These are phyloP conservation scores for Dinoponera quadriceps DNA, from an alignment of 1,140 invertebrate species.

Conservation along the genomic window DNA sequence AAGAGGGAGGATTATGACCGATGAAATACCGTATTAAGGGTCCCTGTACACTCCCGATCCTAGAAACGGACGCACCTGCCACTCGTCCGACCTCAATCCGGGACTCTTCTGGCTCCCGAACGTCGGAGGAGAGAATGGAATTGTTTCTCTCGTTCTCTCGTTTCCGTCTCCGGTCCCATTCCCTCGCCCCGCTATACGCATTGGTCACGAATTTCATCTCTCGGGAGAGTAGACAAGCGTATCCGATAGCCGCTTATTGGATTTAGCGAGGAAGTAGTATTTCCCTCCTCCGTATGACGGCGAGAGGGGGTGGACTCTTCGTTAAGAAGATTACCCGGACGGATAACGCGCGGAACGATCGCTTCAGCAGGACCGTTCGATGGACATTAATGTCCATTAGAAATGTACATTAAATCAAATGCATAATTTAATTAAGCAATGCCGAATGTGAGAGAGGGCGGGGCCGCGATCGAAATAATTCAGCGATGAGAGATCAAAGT, in stretches of 20 bases:
- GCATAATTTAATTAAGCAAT: conserved; percentile 56
- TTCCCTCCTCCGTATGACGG: conserved; percentile 14
- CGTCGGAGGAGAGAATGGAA: conserved; percentile 31
- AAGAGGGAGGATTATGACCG: conserved; percentile 70
- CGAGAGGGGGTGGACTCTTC: conserved; percentile 65
- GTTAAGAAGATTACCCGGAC: conserved; percentile 73
- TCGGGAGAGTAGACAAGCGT: conserved; percentile 74
- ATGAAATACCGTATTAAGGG: conserved; percentile 74
- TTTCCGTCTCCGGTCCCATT: conserved; percentile 10
- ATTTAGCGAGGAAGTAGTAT: conserved; percentile 60
- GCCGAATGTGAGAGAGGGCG: conserved; percentile 7
- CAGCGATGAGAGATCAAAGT: conserved; percentile 32
- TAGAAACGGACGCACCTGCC: conserved; percentile 74
- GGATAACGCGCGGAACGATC: conserved; percentile 7
- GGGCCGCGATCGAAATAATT: conserved; percentile 20
- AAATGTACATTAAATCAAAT: conserved; percentile 60
- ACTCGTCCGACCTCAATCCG: conserved; percentile 61
- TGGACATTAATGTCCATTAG: conserved; percentile 52
- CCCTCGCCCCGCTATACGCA: background rate
- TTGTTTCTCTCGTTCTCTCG: conserved; percentile 57
- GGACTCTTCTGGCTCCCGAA: conserved; percentile 48
- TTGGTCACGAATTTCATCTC: conserved; percentile 73
- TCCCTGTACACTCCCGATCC: conserved; percentile 19
- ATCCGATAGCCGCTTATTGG: conserved; percentile 75
- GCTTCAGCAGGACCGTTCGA: conserved; percentile 24